Evolutionary conservation across 2,888 invertebrate genomes (phyloP), one percentile per base, ranked within the genome.

Genomic region (Laspeyria flexula): DNA sequence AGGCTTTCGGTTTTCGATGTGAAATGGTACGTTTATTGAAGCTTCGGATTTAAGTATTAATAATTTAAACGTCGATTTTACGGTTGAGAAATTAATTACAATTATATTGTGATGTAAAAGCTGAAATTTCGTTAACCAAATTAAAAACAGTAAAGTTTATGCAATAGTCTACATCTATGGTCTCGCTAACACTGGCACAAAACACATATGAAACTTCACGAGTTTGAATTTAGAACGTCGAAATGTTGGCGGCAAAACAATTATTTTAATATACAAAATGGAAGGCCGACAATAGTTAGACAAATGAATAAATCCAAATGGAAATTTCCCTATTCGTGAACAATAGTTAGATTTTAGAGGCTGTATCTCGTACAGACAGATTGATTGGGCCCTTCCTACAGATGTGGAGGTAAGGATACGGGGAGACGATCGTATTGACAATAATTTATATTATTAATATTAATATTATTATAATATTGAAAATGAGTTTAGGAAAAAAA

Each of bases 271-370:
- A 80, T 77, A 65, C 69, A 70, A 71, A 70, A 70, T 78, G 82
- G 75, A 75, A 72, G 77, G 67, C 87, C 84, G 83, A 88, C 88
- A 88, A 90, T 88, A 86, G 90, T 88, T 89, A 88, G 86, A 89
- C 91, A 90, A 92, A 90, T 90, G 91, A 91, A 92, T 90, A 91
- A 91, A 91, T 92, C 86, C 88, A 84, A 91, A 91, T 90, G 88
- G 90, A 90, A 91, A 90, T 90, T 88, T 90, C 88, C 82, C 87
- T 87, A 90, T 88, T 87, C 85, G 81, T 81, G 90, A 90, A 92
- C 91, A 92, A 92, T 92, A 89, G 90, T 90, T 90, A 89, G 90
- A 90, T 89, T 88, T 88, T 88, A 85, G 90, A 88, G 85, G 89
- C 86, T 86, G 88, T 91, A 92, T 92, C 91, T 90, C 88, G 75